Evolutionary conservation across 2,797 vertebrate genomes (phyloP), one percentile per base, ranked within the genome.

Genomic region (Cygnus olor): DNA sequence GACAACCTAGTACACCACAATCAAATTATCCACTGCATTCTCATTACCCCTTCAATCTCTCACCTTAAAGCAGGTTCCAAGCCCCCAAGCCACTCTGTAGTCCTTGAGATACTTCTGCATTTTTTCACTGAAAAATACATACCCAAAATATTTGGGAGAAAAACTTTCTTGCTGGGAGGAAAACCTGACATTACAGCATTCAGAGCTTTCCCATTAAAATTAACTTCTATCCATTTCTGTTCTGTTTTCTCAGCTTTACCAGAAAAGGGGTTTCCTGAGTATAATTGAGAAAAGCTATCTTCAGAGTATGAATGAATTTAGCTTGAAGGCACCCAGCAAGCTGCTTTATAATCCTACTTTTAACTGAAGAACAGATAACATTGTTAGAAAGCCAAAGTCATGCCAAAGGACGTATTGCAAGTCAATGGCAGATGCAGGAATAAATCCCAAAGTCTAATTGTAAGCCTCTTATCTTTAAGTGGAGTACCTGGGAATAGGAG

Each of bases 401-500:
- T 30, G 53, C 40, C 88, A 79, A 70, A 91, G 25, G 36, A 88
- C 0, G 0, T 34, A 68, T 36, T 68, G 51, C 34, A 83, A 88
- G 42, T 78, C 72, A 86, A 80, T 65, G 27, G 47, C 38, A 90
- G 65, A 70, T 65, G 18, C 32, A 81, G 38, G 42, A 94, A 80
- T 57, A 84, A 81, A 77, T 77, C 40, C 38, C 69, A 8, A 86
- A 81, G 47, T 88, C 76, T 88, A 76, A 95, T 14, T 76, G 20
- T 72, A 81, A 94, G 40, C 40, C 30, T 34, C 36, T 57, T 51
- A 45, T 86, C 64, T 80, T 80, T 74, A 88, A 82, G 28, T 49
- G 58, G 32, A 71, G 18, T 98, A 98, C 98, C 99, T 99, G 99
- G 69, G 99, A 99, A 97, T 99, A 99, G 93, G 99, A 99, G 98